A percentile compares a stretch with the other conserved stretches of the same genome.
phyloP scores from a whole-genome alignment of 2,888 invertebrate genomes.

The Pharmacophagus antenor region DNA sequence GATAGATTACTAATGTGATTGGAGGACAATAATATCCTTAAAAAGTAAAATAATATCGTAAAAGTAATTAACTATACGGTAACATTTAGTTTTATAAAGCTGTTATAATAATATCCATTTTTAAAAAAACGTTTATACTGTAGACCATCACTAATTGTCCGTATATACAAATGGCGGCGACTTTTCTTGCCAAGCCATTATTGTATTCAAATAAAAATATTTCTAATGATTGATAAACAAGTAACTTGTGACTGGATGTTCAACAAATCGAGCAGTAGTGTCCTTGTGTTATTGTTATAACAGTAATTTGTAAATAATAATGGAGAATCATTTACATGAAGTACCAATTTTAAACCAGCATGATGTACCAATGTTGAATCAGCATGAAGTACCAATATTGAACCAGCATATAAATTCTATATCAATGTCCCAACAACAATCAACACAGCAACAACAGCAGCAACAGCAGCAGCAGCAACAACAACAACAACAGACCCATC shows the following conservation, averaged over 20 bases:
- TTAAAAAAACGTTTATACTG: not conserved
- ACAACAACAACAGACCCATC: slow-evolving; percentile 38
- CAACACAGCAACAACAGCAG: slow-evolving; percentile 36
- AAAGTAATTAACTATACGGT: too few relatives aligned
- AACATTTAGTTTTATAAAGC: too few relatives aligned
- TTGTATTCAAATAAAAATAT: slow-evolving; percentile 22
- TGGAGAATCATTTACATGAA: slow-evolving; percentile 27
- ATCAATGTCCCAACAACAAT: slow-evolving; percentile 37
- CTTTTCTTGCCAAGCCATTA: slow-evolving; percentile 21
- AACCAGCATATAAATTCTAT: slow-evolving; percentile 37
- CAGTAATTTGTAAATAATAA: not conserved
- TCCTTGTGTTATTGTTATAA: not conserved
- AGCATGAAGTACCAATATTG: slow-evolving; percentile 39
- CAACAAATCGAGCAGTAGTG: not conserved
- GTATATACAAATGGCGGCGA: slow-evolving; percentile 26
- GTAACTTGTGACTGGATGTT: not conserved
- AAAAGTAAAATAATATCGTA: too few relatives aligned
- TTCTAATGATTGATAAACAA: slow-evolving; percentile 21
- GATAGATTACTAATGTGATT: too few relatives aligned
- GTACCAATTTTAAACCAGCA: slow-evolving; percentile 33
- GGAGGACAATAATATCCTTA: too few relatives aligned
- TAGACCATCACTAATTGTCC: slow-evolving; percentile 6
- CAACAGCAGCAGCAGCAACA: slow-evolving; percentile 39
- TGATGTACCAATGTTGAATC: slow-evolving; percentile 36
- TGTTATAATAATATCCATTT: not conserved